These are phyloP conservation scores for Cephus nigrinus DNA, from an alignment of 2,888 invertebrate species.

Conservation along the genomic window DNA sequence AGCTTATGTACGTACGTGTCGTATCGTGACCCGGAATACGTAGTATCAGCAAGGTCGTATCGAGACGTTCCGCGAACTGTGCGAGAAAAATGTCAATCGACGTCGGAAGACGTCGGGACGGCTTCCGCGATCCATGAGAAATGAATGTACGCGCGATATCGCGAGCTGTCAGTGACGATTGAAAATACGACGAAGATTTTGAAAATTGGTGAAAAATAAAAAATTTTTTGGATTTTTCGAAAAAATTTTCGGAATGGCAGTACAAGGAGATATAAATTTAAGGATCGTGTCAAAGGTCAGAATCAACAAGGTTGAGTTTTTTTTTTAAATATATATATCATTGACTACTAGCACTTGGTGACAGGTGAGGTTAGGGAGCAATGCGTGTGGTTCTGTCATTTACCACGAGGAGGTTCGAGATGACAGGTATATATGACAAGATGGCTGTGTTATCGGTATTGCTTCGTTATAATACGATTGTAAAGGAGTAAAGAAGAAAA, in stretches of 20 bases:
- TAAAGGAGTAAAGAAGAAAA: conserved; percentile 15
- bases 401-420: background rate
- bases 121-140: background rate
- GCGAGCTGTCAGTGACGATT: background rate
- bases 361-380: background rate
- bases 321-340: background rate
- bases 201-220: too few species aligned
- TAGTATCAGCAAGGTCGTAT: conserved; percentile 51
- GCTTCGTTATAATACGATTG: background rate
- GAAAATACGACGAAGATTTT: background rate
- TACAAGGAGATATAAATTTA: background rate
- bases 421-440: background rate
- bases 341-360: background rate
- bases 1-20: conserved; percentile 39
- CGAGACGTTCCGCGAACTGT: conserved; percentile 36
- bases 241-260: background rate
- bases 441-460: background rate
- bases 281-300: background rate
- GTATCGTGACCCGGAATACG: conserved; percentile 42
- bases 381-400: background rate
- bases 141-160: background rate
- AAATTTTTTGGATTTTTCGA: too few species aligned
- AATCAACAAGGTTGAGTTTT: background rate
- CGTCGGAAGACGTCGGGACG: background rate
- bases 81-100: conserved; percentile 20